These are phyloP conservation scores for Pelvicachromis taeniatus DNA, from an alignment of 2,113 vertebrate genomes.

Conservation along the genomic window DNA sequence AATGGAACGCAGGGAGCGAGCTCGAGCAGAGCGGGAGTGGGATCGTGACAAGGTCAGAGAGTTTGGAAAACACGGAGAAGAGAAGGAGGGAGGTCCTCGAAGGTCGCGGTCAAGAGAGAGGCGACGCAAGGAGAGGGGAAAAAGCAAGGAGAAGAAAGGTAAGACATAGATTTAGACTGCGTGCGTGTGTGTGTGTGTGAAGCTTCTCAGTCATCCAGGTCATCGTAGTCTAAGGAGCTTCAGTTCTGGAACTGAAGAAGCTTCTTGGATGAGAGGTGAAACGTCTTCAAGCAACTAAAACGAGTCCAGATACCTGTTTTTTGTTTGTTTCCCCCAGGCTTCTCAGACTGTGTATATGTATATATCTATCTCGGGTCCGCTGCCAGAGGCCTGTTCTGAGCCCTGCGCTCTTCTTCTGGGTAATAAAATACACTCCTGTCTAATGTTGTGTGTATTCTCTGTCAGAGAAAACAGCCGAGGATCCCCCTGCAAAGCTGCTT, in stretches of 20 bases:
- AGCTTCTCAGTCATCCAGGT: too few species aligned
- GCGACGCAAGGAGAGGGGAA: conserved; percentile 83
- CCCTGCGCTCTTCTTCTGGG: too few species aligned
- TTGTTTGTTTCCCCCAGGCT: too few species aligned
- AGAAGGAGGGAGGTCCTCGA: conserved; percentile 57
- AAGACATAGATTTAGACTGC: neutral
- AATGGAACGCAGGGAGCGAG: conserved; percentile 86
- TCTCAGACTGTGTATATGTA: too few species aligned
- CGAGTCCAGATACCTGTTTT: too few species aligned
- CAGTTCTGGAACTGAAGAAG: too few species aligned
- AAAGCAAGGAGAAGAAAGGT: conserved; percentile 92
- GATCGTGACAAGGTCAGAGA: conserved; percentile 88
- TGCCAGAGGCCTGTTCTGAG: neutral
- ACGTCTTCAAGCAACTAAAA: too few species aligned
- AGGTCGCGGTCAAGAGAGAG: conserved; percentile 81
- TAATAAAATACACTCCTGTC: neutral
- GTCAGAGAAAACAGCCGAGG: conserved; percentile 78
- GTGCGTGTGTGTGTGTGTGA: neutral
- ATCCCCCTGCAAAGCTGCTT: conserved; percentile 86
- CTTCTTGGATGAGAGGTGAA: too few species aligned
- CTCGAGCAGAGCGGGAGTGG: conserved; percentile 88
- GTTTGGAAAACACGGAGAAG: conserved; percentile 62
- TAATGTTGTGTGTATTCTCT: neutral
- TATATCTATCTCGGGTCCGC: neutral
- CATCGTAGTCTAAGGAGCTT: too few species aligned